Evolutionary conservation across 2,113 vertebrate species (phyloP).

Genomic region (Addax nasomaculatus): DNA sequence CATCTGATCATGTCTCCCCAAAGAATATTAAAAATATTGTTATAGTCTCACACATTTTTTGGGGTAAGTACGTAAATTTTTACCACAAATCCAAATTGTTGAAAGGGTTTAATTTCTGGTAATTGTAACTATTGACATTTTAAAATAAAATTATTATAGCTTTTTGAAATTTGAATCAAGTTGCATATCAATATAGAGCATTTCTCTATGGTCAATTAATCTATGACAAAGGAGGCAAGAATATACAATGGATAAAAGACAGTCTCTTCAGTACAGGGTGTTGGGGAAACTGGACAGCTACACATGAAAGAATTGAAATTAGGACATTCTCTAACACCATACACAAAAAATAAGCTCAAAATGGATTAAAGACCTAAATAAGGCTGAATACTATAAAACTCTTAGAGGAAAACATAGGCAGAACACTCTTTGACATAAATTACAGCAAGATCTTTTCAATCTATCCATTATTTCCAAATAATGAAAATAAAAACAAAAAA

Average conservation of each 20-base stretch:
- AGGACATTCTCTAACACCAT: not conserved
- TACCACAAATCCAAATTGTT: not conserved
- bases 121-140: slow-evolving; percentile 9
- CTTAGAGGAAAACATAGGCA: not conserved
- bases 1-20: not conserved
- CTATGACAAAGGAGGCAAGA: not conserved
- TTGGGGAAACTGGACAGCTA: not conserved
- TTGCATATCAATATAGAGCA: not conserved
- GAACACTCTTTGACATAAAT: not conserved
- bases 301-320: not conserved
- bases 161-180: not conserved
- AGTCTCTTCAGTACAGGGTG: not conserved
- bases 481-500: not conserved
- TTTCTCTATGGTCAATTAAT: not conserved
- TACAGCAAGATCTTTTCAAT: not conserved
- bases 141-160: not conserved
- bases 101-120: slow-evolving; percentile 6
- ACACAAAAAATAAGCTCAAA: not conserved
- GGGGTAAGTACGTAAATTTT: not conserved
- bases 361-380: not conserved
- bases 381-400: not conserved
- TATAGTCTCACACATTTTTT: not conserved
- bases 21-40: not conserved
- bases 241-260: not conserved
- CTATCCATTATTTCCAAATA: not conserved